phyloP scores from a whole-genome alignment of 2,797 vertebrate genomes.

The Clarias pachynema region DNA sequence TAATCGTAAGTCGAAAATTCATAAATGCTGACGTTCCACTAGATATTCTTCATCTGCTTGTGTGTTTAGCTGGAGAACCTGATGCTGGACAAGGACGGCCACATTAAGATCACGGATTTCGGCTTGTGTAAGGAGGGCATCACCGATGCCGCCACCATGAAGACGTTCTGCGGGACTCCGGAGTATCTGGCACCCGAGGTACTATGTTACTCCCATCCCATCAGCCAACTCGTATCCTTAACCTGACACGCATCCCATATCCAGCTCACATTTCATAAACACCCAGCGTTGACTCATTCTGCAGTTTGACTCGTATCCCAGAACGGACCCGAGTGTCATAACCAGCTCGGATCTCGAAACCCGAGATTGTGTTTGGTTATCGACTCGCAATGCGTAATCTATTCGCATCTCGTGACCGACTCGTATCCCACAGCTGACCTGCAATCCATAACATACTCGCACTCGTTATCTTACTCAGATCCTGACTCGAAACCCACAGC shows the following conservation, averaged over 20 bases:
- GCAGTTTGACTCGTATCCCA: background rate
- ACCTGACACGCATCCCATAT: background rate
- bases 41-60: background rate
- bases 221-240: background rate
- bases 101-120: constrained; percentile 82
- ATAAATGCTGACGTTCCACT: too few species aligned
- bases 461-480: too few species aligned
- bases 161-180: constrained; percentile 80
- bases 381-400: background rate
- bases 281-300: background rate
- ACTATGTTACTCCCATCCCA: background rate
- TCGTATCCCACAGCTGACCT: background rate
- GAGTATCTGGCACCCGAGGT: constrained; percentile 82
- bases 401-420: background rate
- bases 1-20: too few species aligned
- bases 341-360: background rate
- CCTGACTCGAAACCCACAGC: background rate
- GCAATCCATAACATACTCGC: background rate
- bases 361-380: background rate
- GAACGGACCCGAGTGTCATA: background rate
- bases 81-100: constrained; percentile 82
- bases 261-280: background rate
- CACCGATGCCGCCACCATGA: constrained; percentile 81
- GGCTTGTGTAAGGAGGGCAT: constrained; percentile 82
- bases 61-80: constrained; percentile 77